phyloP scores from a whole-genome alignment of 2,113 vertebrate genomes.

The Numenius arquata region DNA sequence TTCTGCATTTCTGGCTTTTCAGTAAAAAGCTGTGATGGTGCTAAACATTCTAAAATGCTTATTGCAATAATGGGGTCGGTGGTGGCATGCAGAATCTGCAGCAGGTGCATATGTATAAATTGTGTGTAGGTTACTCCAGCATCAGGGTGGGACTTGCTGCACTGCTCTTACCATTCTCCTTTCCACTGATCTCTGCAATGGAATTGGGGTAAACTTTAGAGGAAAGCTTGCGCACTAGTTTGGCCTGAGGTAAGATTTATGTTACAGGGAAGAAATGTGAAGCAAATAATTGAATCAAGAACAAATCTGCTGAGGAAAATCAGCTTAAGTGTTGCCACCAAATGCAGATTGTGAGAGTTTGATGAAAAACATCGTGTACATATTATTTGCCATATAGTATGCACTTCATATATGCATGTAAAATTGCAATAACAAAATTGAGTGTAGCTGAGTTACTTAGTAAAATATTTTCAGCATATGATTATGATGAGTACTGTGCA shows the following conservation, averaged over 20 bases:
- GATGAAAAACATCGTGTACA: accelerated
- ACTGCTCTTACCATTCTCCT: neutral
- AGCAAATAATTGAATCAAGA: neutral
- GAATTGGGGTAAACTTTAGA: neutral
- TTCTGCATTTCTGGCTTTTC: neutral
- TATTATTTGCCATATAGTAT: neutral
- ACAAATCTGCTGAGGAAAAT: neutral
- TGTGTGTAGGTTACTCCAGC: neutral
- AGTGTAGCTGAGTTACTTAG: neutral
- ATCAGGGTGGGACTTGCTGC: neutral
- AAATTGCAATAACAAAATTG: neutral
- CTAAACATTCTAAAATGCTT: neutral
- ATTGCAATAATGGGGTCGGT: neutral
- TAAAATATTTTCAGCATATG: neutral
- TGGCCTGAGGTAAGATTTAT: neutral
- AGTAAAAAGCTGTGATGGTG: neutral
- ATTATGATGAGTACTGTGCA: neutral
- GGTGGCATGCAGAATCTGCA: neutral
- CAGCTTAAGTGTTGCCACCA: neutral
- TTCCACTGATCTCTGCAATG: neutral
- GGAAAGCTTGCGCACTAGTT: neutral
- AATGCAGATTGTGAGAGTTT: neutral
- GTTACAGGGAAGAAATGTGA: neutral
- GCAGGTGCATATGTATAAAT: neutral
- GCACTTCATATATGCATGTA: neutral